Evolutionary conservation across 2,113 vertebrate genomes (phyloP), one percentile per base, ranked within the genome.

Genomic region (Myodes glareolus): DNA sequence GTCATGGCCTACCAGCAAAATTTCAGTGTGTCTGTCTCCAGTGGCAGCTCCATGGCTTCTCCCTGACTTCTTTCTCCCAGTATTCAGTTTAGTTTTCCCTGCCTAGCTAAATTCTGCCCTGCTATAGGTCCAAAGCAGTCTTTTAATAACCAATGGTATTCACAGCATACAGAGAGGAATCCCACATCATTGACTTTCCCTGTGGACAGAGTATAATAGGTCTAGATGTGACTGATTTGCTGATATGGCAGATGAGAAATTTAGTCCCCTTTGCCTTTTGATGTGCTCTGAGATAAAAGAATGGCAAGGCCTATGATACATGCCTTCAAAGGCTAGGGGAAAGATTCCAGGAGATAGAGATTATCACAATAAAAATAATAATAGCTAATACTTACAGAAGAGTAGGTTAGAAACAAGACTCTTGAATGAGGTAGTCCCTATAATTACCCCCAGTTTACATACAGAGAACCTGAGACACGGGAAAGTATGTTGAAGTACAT

Each of bases 231-330:
- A 68, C 42, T 50, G 42, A 68, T 25, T 13, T 58, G 63, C 72
- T 88, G 76, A 80, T 6, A 73, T 55, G 63, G 63, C n/a, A 63
- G 29, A 73, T n/a, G 77, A 84, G 63, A 13, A 31, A 70, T 39
- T 91, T 96, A 75, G 7, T 55, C 36, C n/a, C 55, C 16, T 84
- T 36, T 80, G 61, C 9, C 39, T 96, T 94, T 95, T 58, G 16
- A 47, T 67, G 61, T 29, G 23, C 33, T 95, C 82, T 85, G 55
- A 50, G 39, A 82, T 10, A 45, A 95, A 94, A 63, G 75, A 31
- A 63, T 85, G 33, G 21, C 45, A 80, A 72, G 80, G 19, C 19
- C 63, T 92, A 29, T 50, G 27, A 19, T 81, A 9, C 77, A n/a
- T 70, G 17, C 25, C 65, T 91, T 86, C 78, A 68, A 82, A 58